A percentile compares a stretch with the other conserved stretches of the same genome.
These are phyloP conservation scores for Ptiloglossa arizonensis DNA, from an alignment of 1,140 invertebrate species.

Conservation along the genomic window DNA sequence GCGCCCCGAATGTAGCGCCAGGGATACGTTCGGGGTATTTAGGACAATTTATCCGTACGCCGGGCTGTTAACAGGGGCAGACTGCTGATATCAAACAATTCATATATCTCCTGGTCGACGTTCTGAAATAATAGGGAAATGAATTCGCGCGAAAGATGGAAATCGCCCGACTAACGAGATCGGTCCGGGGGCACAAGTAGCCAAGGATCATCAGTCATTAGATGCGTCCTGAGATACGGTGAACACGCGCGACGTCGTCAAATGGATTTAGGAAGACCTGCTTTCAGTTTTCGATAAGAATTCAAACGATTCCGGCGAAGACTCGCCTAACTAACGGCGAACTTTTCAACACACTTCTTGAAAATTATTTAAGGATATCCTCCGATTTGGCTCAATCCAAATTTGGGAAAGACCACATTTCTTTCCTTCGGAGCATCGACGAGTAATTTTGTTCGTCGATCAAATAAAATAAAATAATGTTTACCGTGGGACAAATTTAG, in stretches of 20 bases:
- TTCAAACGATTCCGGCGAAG: too few relatives aligned
- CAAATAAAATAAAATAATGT: too few relatives aligned
- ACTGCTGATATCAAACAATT: conserved; percentile 79
- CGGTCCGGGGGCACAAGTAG: conserved; percentile 16
- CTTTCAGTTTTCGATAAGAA: conserved; percentile 19
- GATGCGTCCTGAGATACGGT: not conserved
- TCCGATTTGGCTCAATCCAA: too few relatives aligned
- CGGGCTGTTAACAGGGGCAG: conserved; percentile 45
- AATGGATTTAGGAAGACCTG: conserved; percentile 16
- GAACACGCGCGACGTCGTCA: not conserved
- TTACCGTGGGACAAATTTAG: too few relatives aligned
- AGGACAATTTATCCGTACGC: conserved; percentile 71
- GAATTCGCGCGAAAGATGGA: conserved; percentile 79
- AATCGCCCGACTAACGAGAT: conserved; percentile 64
- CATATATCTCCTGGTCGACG: conserved; percentile 80
- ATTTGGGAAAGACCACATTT: too few relatives aligned
- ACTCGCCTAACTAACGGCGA: too few relatives aligned
- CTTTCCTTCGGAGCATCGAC: too few relatives aligned
- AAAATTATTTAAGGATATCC: too few relatives aligned
- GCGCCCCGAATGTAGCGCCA: conserved; percentile 23
- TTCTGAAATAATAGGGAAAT: conserved; percentile 82
- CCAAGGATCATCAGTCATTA: conserved; percentile 45
- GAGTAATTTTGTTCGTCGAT: too few relatives aligned
- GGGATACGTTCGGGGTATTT: conserved; percentile 61
- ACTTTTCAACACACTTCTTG: too few relatives aligned